Evolutionary conservation across 1,140 invertebrate species (phyloP).

Genomic region (Hormaphis cornu): DNA sequence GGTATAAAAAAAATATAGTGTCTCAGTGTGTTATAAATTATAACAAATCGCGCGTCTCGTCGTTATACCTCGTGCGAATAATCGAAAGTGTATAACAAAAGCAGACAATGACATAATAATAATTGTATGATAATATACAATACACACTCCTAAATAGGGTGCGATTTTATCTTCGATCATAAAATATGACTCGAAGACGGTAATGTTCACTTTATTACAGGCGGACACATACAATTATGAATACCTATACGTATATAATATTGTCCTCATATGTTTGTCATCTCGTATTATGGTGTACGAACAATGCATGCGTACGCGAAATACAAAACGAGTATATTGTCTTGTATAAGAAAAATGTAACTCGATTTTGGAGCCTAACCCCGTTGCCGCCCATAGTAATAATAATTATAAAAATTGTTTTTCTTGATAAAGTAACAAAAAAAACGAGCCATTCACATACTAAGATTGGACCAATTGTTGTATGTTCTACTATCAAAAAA

Average conservation of each 20-base stretch:
- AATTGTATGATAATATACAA: background rate
- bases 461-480: too few species aligned
- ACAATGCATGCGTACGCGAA: background rate
- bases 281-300: background rate
- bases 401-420: too few species aligned
- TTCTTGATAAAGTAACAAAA: too few species aligned
- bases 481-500: too few species aligned
- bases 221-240: too few species aligned
- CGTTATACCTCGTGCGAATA: constrained; percentile 4
- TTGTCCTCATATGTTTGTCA: background rate
- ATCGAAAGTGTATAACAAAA: constrained; percentile 10
- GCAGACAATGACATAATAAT: constrained; percentile 8
- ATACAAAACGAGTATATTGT: too few species aligned
- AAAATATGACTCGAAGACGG: constrained; percentile 9
- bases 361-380: too few species aligned
- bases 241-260: background rate
- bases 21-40: background rate
- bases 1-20: background rate
- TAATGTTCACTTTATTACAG: constrained; percentile 23
- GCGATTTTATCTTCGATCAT: background rate
- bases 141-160: background rate
- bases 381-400: too few species aligned
- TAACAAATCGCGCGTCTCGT: background rate
- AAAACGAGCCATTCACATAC: too few species aligned
- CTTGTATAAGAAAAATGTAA: too few species aligned